phyloP scores from a whole-genome alignment of 2,888 invertebrate genomes.

The Parelbella ahira region DNA sequence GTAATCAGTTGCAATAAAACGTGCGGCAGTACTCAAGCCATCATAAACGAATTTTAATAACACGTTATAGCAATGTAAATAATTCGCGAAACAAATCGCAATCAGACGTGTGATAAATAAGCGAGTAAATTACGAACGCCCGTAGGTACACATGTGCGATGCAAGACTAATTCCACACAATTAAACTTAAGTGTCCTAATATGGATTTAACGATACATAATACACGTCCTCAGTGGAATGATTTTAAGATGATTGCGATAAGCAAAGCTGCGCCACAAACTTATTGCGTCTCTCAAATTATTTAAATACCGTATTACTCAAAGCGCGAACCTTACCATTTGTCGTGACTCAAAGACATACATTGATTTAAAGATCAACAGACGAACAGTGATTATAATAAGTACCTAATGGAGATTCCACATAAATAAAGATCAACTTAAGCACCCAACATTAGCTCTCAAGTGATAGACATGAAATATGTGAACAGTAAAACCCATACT shows the following conservation, averaged over 20 bases:
- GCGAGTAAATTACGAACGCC: background rate
- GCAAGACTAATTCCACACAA: slow-evolving; percentile 14
- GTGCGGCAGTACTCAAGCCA: background rate
- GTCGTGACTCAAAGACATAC: slow-evolving; percentile 6
- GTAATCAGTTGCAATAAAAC: no score
- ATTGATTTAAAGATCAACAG: slow-evolving; percentile 19
- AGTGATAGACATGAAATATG: slow-evolving; percentile 3
- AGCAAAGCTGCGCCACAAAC: slow-evolving; percentile 6
- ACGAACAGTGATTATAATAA: slow-evolving; percentile 21
- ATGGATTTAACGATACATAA: slow-evolving; percentile 23
- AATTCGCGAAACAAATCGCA: slow-evolving; percentile 15
- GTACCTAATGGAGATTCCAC: slow-evolving; percentile 8
- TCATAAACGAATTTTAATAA: slow-evolving; percentile 19
- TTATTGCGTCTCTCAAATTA: slow-evolving; percentile 16
- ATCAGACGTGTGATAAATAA: slow-evolving; percentile 14
- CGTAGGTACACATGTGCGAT: background rate
- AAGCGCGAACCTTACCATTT: slow-evolving; percentile 11
- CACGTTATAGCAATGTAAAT: slow-evolving; percentile 16
- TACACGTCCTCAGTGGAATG: slow-evolving; percentile 3
- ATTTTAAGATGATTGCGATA: slow-evolving; percentile 22
- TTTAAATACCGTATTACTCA: slow-evolving; percentile 20
- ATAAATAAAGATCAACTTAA: slow-evolving; percentile 5
- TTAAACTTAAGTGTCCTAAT: slow-evolving; percentile 19
- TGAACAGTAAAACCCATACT: no score
- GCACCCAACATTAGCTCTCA: background rate